Base-by-base conservation (phyloP, 2,797 vertebrate genomes). In the Gallinago stenura region DNA sequence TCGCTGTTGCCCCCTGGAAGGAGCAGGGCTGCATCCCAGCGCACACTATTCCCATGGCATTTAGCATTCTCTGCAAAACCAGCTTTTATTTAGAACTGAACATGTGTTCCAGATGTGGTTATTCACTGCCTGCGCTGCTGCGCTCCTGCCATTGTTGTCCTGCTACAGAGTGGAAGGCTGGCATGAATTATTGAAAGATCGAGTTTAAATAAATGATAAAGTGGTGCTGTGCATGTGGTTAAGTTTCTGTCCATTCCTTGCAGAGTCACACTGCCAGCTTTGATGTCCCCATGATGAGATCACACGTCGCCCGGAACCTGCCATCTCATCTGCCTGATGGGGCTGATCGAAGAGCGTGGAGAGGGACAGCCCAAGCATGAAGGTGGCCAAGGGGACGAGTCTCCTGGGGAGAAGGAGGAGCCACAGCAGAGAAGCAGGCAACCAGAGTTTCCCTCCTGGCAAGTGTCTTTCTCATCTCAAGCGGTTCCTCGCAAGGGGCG, bases 291-390 rank as follows among this genome's bases (percentile, higher is more conserved):
- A 96, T 97, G 97, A 98, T 98, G 97, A 84, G 93, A 95, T 91
- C 85, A 12, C 90, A 57, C 82, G 22, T 87, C 92, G 61, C 87
- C 86, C 76, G 26, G 87, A 89, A 69, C 89, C 80, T 87, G 51
- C 84, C n/a, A 2, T 80, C 71, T 87, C 95, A 93, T 66, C 95
- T 95, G 88, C 96, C 97, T 4, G 94, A 98, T 98, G 98, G 97
- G 97, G 95, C 96, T 98, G 95, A 97, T 98, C 3, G 95, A 97
- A 77, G 97, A 98, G 96, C 95, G n/a, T 60, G 97, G 97, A 93
- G 97, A 97, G 76, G 97, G 94, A 79, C 97, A 96, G 94, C 93
- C 97, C 61, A 85, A 97, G 91, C 95, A 95, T 95, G 98, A 98
- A 93, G 95, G 95, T 61, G 95, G 96, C 86, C 96, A 19, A 92